Percentiles rank a stretch among this genome's conserved stretches.
Evolutionary conservation across 2,888 invertebrate genomes (phyloP).

Genomic region (Harpalus rufipes): DNA sequence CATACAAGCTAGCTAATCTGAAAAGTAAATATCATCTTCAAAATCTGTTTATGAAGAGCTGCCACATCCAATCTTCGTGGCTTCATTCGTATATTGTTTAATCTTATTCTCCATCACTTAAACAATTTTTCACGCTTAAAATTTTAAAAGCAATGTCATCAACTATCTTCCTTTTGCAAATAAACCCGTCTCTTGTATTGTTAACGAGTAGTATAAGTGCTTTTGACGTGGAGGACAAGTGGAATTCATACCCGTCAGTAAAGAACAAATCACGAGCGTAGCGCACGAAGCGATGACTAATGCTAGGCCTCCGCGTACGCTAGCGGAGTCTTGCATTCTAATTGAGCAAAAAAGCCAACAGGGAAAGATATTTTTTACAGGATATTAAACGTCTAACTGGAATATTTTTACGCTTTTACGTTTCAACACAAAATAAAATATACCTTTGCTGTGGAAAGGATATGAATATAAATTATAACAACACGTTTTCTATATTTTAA

Average conservation of each 20-base stretch:
- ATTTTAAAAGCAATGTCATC: not conserved
- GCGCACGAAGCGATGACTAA: conserved; percentile 22
- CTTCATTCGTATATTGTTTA: not conserved
- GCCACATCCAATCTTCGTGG: not conserved
- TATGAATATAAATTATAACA: not conserved
- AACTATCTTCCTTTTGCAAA: not conserved
- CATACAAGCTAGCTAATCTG: too few species aligned
- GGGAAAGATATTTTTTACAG: conserved; percentile 15
- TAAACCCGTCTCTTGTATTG: not conserved
- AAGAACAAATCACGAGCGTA: conserved; percentile 6
- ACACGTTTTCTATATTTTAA: not conserved
- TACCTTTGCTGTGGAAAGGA: not conserved
- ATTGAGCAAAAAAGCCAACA: conserved; percentile 37
- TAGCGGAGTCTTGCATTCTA: conserved; percentile 26
- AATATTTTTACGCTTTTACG: conserved; percentile 16
- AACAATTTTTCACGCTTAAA: not conserved
- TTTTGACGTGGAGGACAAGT: conserved; percentile 13
- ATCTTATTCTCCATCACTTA: not conserved
- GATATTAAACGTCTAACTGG: conserved; percentile 28
- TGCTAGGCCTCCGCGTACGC: conserved; percentile 9
- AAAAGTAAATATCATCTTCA: too few species aligned
- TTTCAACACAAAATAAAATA: not conserved
- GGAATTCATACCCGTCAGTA: conserved; percentile 35
- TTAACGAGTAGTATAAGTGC: not conserved
- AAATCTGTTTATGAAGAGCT: too few species aligned